Percentiles rank a stretch among this genome's conserved stretches.
phyloP scores from a whole-genome alignment of 2,797 vertebrate genomes.

The Pangasius macronema region DNA sequence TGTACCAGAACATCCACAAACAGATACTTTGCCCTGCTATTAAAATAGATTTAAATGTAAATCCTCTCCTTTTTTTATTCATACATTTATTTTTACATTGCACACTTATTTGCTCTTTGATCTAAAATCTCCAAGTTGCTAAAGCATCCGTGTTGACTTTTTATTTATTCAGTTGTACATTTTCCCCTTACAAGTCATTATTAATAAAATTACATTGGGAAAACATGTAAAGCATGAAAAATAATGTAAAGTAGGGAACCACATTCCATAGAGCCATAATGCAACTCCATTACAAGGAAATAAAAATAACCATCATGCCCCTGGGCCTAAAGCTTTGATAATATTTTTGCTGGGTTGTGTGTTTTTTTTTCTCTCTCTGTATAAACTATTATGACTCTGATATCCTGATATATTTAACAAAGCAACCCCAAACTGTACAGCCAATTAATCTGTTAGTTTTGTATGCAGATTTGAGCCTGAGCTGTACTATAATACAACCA shows the following conservation, averaged over 20 bases:
- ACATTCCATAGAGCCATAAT: conserved; percentile 49
- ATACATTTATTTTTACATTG: neutral
- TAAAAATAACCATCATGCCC: conserved; percentile 62
- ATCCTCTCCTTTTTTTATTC: neutral
- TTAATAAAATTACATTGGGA: conserved; percentile 35
- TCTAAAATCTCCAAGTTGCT: conserved; percentile 20
- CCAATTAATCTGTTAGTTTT: conserved; percentile 60
- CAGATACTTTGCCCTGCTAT: neutral
- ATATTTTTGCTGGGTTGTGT: conserved; percentile 45
- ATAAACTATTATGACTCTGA: conserved; percentile 55
- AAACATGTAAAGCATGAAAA: conserved; percentile 35
- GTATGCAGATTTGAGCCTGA: conserved; percentile 55
- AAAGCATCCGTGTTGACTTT: conserved; percentile 30
- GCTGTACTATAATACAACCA: conserved; percentile 35
- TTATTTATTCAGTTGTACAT: conserved; percentile 22
- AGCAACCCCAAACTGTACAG: conserved; percentile 53
- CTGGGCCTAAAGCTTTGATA: conserved; percentile 60
- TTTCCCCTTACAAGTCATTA: conserved; percentile 41
- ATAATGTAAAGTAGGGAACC: conserved; percentile 50
- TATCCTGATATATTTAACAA: conserved; percentile 60
- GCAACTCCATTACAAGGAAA: conserved; percentile 60
- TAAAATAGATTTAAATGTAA: neutral
- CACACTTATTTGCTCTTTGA: conserved; percentile 11
- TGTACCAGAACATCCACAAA: neutral
- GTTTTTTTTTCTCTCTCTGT: conserved; percentile 17